Conservation (phyloP, 2,888 invertebrate genomes). For the Steinernema scapterisci region DNA sequence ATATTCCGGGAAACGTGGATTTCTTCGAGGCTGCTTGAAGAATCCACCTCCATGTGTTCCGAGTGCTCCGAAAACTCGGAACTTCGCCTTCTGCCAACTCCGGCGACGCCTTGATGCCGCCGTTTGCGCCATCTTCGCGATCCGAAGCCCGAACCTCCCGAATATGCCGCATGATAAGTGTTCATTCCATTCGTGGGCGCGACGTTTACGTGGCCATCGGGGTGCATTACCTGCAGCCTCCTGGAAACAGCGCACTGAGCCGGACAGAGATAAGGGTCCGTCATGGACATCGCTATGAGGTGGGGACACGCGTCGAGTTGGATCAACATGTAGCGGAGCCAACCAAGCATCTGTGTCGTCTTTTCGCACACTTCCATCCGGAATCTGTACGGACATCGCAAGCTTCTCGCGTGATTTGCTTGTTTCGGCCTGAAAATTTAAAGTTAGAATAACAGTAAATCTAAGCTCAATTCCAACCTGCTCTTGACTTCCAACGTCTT, state of each 20-base stretch:
- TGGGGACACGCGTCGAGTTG: slow-evolving; percentile 41
- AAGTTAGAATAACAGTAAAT: not conserved
- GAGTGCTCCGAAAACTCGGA: not conserved
- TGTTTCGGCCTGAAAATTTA: not conserved
- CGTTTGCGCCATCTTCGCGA: not conserved
- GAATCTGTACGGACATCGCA: not conserved
- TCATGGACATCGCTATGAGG: slow-evolving; percentile 35
- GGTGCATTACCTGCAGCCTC: slow-evolving; percentile 10
- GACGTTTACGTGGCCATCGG: slow-evolving; percentile 26
- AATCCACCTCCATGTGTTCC: not conserved
- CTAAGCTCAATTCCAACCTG: not conserved
- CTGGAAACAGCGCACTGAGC: slow-evolving; percentile 29
- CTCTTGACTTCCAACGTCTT: slow-evolving; percentile 24
- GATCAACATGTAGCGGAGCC: slow-evolving; percentile 40
- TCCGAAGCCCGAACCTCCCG: too few species aligned
- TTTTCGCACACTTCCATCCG: slow-evolving; percentile 40
- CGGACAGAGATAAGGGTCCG: slow-evolving; percentile 32
- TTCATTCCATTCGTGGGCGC: not conserved
- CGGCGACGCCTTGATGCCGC: not conserved
- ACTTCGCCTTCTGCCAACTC: too few species aligned
- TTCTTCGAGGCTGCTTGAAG: not conserved
- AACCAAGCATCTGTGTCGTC: slow-evolving; percentile 35
- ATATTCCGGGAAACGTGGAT: too few species aligned
- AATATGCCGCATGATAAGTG: not conserved
- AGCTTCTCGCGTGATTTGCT: not conserved